Base-by-base conservation (phyloP, 2,888 invertebrate species). In the Mesoligia furuncula region DNA sequence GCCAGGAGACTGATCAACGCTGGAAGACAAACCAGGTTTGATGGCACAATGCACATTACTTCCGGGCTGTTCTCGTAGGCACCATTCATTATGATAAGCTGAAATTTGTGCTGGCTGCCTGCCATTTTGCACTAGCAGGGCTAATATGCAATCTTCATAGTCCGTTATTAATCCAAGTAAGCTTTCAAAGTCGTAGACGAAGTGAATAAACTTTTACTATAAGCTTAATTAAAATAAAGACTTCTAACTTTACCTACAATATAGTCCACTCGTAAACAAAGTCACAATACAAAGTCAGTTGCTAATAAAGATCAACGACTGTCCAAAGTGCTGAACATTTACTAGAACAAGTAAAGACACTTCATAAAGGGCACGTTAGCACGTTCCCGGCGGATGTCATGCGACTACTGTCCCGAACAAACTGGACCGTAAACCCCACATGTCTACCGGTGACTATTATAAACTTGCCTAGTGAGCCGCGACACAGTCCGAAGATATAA, bases 371-470 rank as follows among this genome's bases (percentile, higher is more conserved):
- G 75, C 83, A 85, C 83, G 76, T 69, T 69, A 51, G 27, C 70
- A 73, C 74, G 39, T 48, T 51, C 77, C 61, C 85, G 13, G 70
- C 69, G 72, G 81, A 77, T 65, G 68, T 59, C 82, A 77, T 75
- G 65, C 72, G 67, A 71, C 66, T 77, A 81, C 79, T 79, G 48
- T 74, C 65, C 79, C 80, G 77, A 82, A 89, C 84, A 90, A 86
- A 81, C 85, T 79, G 36, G 80, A 57, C 85, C 77, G 83, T 91
- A 90, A 90, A 91, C 75, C 80, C 79, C 89, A 91, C 90, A 87
- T 87, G 89, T 89, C 79, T 80, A 73, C 76, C 76, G 79, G 73
- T 73, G 67, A 80, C 85, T 89, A 85, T 89, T 89, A 90, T 88
- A 90, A 90, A 90, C 85, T 89, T 85, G 85, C 85, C 72, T 75